Percentiles rank a stretch among this genome's conserved stretches.
phyloP scores from a whole-genome alignment of 2,113 vertebrate genomes.

The Ranitomeya variabilis region DNA sequence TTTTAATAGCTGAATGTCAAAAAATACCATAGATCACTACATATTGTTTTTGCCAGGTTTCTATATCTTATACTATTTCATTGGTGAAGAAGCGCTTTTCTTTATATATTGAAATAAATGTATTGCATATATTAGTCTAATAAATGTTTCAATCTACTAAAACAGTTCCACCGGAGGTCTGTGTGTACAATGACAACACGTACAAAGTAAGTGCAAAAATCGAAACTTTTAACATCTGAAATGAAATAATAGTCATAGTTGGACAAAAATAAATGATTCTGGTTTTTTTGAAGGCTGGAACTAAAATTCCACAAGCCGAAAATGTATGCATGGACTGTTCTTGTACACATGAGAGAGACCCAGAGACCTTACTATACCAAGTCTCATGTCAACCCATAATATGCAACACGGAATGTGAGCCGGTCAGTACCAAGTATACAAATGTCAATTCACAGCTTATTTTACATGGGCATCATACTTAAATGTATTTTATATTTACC shows the following conservation, averaged over 20 bases:
- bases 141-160: background rate
- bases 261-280: background rate
- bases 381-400: constrained; percentile 63
- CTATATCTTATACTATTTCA: background rate
- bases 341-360: constrained; percentile 59
- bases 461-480: background rate
- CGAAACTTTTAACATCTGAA: background rate
- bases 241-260: background rate
- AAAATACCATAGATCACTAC: constrained; percentile 43
- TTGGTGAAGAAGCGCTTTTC: too few relatives aligned
- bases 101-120: too few relatives aligned
- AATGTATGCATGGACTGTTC: constrained; percentile 68
- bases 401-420: constrained; percentile 66
- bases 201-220: constrained; percentile 23
- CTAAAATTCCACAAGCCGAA: constrained; percentile 59
- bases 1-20: background rate
- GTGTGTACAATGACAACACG: background rate
- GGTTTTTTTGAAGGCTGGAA: constrained; percentile 66
- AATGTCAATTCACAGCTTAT: background rate
- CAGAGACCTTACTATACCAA: accelerated
- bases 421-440: constrained; percentile 63
- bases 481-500: background rate
- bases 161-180: constrained; percentile 4
- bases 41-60: background rate
- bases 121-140: background rate